Percentiles rank a stretch among this genome's conserved stretches.
phyloP scores from a whole-genome alignment of 2,888 invertebrate genomes.

The Euphydryas editha region DNA sequence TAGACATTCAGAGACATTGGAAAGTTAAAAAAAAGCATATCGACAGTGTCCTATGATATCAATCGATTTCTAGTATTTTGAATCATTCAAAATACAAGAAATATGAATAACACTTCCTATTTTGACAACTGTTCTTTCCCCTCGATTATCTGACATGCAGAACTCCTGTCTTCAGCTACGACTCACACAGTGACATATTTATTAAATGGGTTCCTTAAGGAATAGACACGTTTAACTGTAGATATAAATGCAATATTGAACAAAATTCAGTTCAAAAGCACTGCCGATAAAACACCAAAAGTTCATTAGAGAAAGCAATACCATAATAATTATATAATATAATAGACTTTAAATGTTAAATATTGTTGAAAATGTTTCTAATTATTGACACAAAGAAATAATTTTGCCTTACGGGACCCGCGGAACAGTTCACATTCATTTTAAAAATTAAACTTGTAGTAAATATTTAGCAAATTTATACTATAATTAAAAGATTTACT shows the following conservation, averaged over 20 bases:
- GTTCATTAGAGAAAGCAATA: background rate
- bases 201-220: constrained; percentile 41
- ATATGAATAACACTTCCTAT: constrained; percentile 50
- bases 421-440: constrained; percentile 14
- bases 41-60: constrained; percentile 24
- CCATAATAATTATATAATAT: background rate
- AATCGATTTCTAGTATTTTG: constrained; percentile 24
- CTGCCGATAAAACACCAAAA: constrained; percentile 33
- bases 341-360: constrained; percentile 7
- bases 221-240: constrained; percentile 17
- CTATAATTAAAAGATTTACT: background rate
- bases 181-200: constrained; percentile 39
- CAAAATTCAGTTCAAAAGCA: constrained; percentile 16
- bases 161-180: constrained; percentile 79
- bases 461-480: constrained; percentile 3
- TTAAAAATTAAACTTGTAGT: constrained; percentile 9
- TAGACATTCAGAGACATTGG: no score
- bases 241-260: constrained; percentile 2
- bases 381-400: background rate
- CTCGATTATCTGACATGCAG: constrained; percentile 81
- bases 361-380: background rate
- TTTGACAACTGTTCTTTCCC: constrained; percentile 57
- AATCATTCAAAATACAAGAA: constrained; percentile 39
- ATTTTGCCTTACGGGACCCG: constrained; percentile 15
- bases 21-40: background rate